phyloP scores from a whole-genome alignment of 2,888 invertebrate genomes.

The Dynastes hyllus region DNA sequence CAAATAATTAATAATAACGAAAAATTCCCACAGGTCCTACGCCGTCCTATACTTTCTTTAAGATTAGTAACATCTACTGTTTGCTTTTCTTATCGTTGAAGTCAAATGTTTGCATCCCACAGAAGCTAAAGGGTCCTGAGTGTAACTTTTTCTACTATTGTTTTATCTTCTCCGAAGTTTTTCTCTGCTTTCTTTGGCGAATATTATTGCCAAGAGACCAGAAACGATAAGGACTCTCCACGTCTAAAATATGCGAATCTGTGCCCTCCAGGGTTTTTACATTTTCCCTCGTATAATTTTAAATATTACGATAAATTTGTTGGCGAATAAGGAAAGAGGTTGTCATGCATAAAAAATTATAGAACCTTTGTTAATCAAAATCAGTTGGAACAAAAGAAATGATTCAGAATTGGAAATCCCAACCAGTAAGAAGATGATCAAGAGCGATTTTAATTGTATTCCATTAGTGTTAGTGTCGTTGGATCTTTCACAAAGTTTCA shows the following conservation, averaged over 20 bases:
- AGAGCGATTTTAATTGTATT: too few species aligned
- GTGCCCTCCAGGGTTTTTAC: neutral
- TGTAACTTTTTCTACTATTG: constrained; percentile 29
- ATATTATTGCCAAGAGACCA: constrained; percentile 33
- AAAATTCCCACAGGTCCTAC: neutral
- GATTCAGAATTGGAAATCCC: too few species aligned
- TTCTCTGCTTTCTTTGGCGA: constrained; percentile 1
- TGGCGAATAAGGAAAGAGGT: too few species aligned
- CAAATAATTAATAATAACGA: neutral
- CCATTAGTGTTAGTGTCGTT: too few species aligned
- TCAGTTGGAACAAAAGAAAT: too few species aligned
- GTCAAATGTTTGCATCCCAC: constrained; percentile 3
- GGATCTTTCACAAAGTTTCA: too few species aligned
- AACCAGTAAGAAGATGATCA: too few species aligned
- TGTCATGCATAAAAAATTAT: too few species aligned
- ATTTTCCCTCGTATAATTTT: neutral
- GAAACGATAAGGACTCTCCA: constrained; percentile 3
- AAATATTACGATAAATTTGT: neutral
- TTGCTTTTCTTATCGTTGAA: constrained; percentile 16
- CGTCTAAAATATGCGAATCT: neutral
- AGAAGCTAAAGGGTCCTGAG: neutral
- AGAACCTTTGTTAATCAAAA: too few species aligned
- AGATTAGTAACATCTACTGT: neutral
- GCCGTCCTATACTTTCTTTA: neutral
- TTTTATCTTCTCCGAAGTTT: constrained; percentile 29